Evolutionary conservation across 2,888 invertebrate genomes (phyloP).

Genomic region (Agrotis exclamationis): DNA sequence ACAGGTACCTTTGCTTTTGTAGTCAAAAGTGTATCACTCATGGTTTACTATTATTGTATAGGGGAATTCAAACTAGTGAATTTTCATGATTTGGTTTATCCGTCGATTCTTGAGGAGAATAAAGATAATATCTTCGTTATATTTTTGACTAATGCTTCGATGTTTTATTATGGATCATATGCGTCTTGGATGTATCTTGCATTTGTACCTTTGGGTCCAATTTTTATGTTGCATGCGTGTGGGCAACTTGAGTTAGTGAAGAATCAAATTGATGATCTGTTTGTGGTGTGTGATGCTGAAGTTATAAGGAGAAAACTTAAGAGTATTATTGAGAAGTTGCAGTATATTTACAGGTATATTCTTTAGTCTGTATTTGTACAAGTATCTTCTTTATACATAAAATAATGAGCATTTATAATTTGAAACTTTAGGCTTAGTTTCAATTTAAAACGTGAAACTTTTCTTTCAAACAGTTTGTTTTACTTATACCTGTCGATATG

Average conservation of each 20-base stretch:
- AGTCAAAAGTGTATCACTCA: conserved; percentile 58
- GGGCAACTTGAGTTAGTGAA: conserved; percentile 76
- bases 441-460: too few relatives aligned
- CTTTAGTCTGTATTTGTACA: too few relatives aligned
- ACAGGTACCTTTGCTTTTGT: conserved; percentile 43
- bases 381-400: too few relatives aligned
- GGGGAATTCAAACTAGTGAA: conserved; percentile 65
- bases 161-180: conserved; percentile 57
- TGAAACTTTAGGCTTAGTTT: too few relatives aligned
- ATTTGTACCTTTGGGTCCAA: conserved; percentile 75
- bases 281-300: conserved; percentile 54
- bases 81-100: conserved; percentile 68
- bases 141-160: conserved; percentile 33
- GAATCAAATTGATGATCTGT: conserved; percentile 66
- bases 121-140: conserved; percentile 64
- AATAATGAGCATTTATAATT: too few relatives aligned
- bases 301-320: conserved; percentile 64
- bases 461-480: too few relatives aligned
- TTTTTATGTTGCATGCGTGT: conserved; percentile 77
- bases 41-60: conserved; percentile 60
- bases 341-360: conserved; percentile 66
- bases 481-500: too few relatives aligned
- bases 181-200: conserved; percentile 65
- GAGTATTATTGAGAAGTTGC: conserved; percentile 64
- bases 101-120: conserved; percentile 64